Evolutionary conservation across 2,797 vertebrate genomes (phyloP), one percentile per base, ranked within the genome.

Genomic region (Acanthopagrus latus): DNA sequence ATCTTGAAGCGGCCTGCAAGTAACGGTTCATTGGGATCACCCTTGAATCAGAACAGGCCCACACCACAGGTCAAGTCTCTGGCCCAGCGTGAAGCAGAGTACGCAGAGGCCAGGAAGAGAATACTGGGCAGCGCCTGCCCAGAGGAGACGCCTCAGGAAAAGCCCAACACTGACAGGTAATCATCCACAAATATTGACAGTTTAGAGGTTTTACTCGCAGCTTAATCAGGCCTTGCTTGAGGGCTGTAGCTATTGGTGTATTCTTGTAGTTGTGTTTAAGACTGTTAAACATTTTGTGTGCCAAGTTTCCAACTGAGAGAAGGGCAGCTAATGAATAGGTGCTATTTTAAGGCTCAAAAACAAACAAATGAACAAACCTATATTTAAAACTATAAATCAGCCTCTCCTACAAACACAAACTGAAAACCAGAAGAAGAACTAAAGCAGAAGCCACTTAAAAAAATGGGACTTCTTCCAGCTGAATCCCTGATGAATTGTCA

Each of bases 31-130:
- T 88, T 97, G 55, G 97, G 95, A 72, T 96, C 91, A 1, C 88
- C 96, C 62, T 74, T 91, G 90, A 94, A 94, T 0, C 94, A 96
- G 91, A 96, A 88, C 91, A 93, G 97, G 41, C 98, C 98, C 0
- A 92, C 96, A 7, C 95, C 96, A 12, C 98, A 97, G 0, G 97
- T 99, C 55, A 99, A 99, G 80, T 97, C 98, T 54, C 89, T 99
- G 91, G 98, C 98, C 0, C 98, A 99, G 94, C 94, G 98, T 6
- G 98, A 99, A 91, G 98, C 98, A 0, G 98, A 99, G 85, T 99
- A 99, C 80, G 98, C 98, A 0, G 98, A 99, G 85, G 98, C 98
- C 86, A 93, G 98, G 75, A 98, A 97, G 89, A 96, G 98, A 83
- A 99, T 99, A 90, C 89, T 99, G 86, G 98, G 98, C 71, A 99